Evolutionary conservation across 2,113 vertebrate genomes (phyloP).

Genomic region (Opisthocomus hoazin): DNA sequence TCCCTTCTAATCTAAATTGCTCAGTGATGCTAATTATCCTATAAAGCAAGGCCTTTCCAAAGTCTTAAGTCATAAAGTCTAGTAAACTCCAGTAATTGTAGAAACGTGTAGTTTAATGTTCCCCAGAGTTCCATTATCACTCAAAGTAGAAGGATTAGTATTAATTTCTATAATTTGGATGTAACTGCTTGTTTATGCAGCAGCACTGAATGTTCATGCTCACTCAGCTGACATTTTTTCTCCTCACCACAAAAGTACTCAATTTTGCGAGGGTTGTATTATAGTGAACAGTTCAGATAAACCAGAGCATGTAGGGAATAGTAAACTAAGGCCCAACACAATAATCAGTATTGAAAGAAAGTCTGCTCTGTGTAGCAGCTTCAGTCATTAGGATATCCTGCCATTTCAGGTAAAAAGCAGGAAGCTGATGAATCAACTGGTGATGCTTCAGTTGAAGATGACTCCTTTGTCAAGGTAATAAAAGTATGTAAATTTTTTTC

Average conservation of each 20-base stretch:
- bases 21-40: background rate
- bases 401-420: slow-evolving; percentile 81
- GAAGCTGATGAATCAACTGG: slow-evolving; percentile 83
- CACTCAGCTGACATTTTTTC: background rate
- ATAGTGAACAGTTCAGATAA: background rate
- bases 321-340: background rate
- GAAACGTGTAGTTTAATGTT: background rate
- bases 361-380: background rate
- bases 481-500: background rate
- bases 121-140: background rate
- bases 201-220: background rate
- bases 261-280: background rate
- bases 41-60: background rate
- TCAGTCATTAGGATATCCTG: slow-evolving; percentile 15
- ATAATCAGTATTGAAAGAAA: background rate
- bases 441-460: slow-evolving; percentile 85
- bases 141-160: background rate
- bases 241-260: background rate
- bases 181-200: background rate
- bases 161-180: background rate
- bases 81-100: background rate
- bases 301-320: background rate
- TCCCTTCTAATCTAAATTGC: background rate
- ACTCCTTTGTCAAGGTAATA: slow-evolving; percentile 85
- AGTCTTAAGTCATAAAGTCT: background rate